phyloP scores from a whole-genome alignment of 1,140 invertebrate species.

The Brachionus rotundiformis region DNA sequence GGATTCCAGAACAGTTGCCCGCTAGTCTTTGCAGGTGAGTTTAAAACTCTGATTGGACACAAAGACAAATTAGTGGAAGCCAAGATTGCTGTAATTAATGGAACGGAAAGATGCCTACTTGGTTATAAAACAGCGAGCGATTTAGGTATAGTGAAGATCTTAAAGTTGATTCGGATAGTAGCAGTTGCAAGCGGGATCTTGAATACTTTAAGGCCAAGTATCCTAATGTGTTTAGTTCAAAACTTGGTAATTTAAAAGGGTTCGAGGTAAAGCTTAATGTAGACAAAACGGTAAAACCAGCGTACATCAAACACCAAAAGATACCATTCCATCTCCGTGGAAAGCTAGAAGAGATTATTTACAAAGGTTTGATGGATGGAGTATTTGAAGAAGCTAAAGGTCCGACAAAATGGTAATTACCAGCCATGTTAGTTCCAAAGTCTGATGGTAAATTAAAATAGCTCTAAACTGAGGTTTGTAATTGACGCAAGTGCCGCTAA shows the following conservation, averaged over 20 bases:
- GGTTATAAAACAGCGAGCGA: neutral
- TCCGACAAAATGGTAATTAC: neutral
- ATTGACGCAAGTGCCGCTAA: constrained; percentile 26
- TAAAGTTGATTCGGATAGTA: neutral
- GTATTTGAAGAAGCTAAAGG: neutral
- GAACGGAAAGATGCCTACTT: neutral
- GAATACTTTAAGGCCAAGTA: neutral
- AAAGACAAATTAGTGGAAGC: neutral
- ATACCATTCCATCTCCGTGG: neutral
- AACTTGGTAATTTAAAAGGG: neutral
- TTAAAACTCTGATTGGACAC: neutral
- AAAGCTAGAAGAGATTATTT: neutral
- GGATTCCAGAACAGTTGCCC: neutral
- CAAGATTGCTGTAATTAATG: neutral
- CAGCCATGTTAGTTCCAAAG: constrained; percentile 5
- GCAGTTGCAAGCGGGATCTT: neutral
- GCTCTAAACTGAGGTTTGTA: constrained; percentile 5
- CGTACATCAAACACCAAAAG: neutral
- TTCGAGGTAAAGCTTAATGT: neutral
- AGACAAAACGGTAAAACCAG: neutral
- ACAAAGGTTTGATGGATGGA: neutral
- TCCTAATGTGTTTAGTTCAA: neutral
- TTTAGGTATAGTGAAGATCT: neutral
- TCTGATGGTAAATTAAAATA: neutral
- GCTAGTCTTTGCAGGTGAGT: neutral